These are phyloP conservation scores for Aporophyla lueneburgensis DNA, from an alignment of 2,888 invertebrate species.

Conservation along the genomic window DNA sequence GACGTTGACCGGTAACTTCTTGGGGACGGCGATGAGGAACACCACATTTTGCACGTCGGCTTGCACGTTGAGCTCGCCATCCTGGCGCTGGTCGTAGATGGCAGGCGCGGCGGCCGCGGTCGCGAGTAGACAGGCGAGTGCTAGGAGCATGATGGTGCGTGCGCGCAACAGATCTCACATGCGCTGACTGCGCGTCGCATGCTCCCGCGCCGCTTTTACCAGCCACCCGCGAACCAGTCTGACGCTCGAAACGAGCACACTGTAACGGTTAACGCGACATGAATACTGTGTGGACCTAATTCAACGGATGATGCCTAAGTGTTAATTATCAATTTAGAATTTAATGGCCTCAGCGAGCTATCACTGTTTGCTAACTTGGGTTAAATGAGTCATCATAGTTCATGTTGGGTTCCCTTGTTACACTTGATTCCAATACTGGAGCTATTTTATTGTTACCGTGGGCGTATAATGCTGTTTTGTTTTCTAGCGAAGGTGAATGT, in stretches of 20 bases:
- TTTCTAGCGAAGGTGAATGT: constrained; percentile 48
- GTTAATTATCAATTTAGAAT: constrained; percentile 56
- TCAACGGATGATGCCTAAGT: constrained; percentile 64
- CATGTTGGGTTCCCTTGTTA: constrained; percentile 24
- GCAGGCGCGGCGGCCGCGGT: constrained; percentile 73
- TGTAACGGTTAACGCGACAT: constrained; percentile 88
- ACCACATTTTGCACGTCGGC: constrained; percentile 94
- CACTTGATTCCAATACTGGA: neutral
- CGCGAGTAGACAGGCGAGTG: constrained; percentile 76
- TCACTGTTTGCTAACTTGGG: constrained; percentile 29
- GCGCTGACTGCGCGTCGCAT: constrained; percentile 80
- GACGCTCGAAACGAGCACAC: constrained; percentile 86
- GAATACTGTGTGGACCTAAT: constrained; percentile 72
- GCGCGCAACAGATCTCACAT: constrained; percentile 76
- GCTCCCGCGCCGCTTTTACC: constrained; percentile 87
- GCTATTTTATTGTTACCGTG: constrained; percentile 1
- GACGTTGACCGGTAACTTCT: constrained; percentile 72
- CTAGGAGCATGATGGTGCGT: constrained; percentile 83
- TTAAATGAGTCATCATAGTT: constrained; percentile 21
- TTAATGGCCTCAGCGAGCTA: constrained; percentile 26
- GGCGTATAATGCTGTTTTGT: constrained; percentile 17
- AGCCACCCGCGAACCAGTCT: constrained; percentile 85
- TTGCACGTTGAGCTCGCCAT: constrained; percentile 94
- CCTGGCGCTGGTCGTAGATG: constrained; percentile 93
- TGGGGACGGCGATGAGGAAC: constrained; percentile 92